Evolutionary conservation across 2,113 vertebrate genomes (phyloP).

Genomic region (Anthoscopus minutus): DNA sequence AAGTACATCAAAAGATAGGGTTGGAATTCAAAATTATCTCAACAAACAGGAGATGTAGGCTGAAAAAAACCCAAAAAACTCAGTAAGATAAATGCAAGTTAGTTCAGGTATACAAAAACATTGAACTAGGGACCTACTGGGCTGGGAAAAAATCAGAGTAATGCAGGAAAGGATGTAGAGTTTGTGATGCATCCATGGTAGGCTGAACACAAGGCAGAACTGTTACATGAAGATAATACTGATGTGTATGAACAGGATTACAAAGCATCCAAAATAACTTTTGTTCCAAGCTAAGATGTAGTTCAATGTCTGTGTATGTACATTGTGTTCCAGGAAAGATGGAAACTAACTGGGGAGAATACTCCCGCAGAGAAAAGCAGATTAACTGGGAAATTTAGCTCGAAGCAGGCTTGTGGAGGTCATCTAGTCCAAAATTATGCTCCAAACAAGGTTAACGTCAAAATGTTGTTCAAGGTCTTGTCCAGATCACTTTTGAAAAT

Average conservation of each 20-base stretch:
- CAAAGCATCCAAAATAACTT: not conserved
- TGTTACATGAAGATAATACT: not conserved
- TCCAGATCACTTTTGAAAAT: not conserved
- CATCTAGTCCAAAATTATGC: not conserved
- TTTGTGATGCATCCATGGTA: not conserved
- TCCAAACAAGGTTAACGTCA: not conserved
- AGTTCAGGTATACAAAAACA: not conserved
- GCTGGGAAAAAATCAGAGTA: not conserved
- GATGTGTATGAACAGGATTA: not conserved
- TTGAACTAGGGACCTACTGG: not conserved
- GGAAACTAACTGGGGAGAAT: not conserved
- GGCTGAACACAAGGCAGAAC: not conserved
- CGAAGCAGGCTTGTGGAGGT: not conserved
- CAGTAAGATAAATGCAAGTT: not conserved
- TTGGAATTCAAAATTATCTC: slow-evolving; percentile 34
- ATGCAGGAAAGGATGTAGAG: not conserved
- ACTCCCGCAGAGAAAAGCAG: not conserved
- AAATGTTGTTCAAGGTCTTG: not conserved
- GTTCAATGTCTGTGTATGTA: not conserved
- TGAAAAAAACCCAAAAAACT: not conserved
- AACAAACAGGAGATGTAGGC: not conserved
- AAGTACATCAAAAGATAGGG: slow-evolving; percentile 40
- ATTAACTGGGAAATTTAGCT: not conserved
- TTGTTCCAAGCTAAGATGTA: not conserved
- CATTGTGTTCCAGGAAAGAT: not conserved